A percentile compares a stretch with the other conserved stretches of the same genome.
These are phyloP conservation scores for Cataglyphis hispanica DNA, from an alignment of 1,140 invertebrate genomes.

Conservation along the genomic window DNA sequence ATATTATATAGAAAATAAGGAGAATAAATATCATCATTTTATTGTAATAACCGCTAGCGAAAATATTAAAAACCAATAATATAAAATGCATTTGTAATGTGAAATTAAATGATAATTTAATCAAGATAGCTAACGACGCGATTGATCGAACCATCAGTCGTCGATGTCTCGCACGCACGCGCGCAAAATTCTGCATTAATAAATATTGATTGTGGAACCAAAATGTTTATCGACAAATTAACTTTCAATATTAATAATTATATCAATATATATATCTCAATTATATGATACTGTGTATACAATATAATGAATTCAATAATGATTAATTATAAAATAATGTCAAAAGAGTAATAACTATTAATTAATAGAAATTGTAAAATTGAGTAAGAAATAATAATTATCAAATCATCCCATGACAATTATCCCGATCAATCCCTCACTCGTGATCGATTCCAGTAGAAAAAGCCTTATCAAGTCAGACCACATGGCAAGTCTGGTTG, in stretches of 20 bases:
- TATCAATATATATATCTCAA: not conserved
- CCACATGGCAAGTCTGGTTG: not conserved
- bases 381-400: not conserved
- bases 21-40: not conserved
- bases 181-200: not conserved
- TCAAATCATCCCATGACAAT: not conserved
- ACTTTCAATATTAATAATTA: not conserved
- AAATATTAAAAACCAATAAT: conserved; percentile 6
- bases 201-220: not conserved
- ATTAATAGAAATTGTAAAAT: conserved; percentile 7
- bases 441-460: conserved; percentile 14
- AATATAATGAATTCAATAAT: too few species aligned
- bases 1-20: not conserved
- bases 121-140: not conserved
- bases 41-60: conserved; percentile 1
- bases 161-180: not conserved
- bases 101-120: not conserved
- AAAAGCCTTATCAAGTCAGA: conserved; percentile 26
- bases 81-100: not conserved
- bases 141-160: not conserved
- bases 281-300: not conserved
- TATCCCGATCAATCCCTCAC: not conserved
- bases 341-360: not conserved
- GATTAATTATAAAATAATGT: too few species aligned
- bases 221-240: not conserved